These are phyloP conservation scores for Brienomyrus longianalis DNA, from an alignment of 2,113 vertebrate genomes.

Conservation along the genomic window DNA sequence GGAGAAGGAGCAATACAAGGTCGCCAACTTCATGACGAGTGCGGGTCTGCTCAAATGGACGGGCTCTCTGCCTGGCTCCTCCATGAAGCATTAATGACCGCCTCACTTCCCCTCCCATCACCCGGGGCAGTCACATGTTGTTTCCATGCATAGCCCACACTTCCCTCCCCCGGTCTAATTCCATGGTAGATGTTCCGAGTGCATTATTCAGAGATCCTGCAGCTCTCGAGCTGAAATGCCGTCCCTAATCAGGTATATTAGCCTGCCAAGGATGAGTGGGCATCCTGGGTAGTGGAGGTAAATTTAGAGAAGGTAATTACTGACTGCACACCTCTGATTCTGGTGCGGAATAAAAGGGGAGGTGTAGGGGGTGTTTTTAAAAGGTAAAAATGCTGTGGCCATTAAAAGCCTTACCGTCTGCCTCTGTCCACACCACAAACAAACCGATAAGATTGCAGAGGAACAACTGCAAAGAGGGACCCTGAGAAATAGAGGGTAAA, in stretches of 20 bases:
- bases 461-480: background rate
- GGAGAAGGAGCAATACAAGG: constrained; percentile 33
- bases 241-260: constrained; percentile 8
- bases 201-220: constrained; percentile 7
- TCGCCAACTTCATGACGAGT: constrained; percentile 41
- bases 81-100: constrained; percentile 59
- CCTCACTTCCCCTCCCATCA: constrained; percentile 40
- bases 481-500: background rate
- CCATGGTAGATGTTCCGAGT: constrained; percentile 13
- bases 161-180: constrained; percentile 19
- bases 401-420: background rate
- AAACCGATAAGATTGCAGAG: background rate
- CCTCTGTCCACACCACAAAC: background rate
- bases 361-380: background rate
- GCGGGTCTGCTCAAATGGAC: constrained; percentile 26
- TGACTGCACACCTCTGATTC: constrained; percentile 13
- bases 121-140: constrained; percentile 35
- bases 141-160: constrained; percentile 27
- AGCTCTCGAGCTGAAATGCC: background rate
- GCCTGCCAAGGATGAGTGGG: constrained; percentile 6
- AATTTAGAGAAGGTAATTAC: constrained; percentile 16
- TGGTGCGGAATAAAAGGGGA: background rate
- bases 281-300: constrained; percentile 3
- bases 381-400: background rate
- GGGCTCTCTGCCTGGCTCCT: constrained; percentile 38